A percentile compares a stretch with the other conserved stretches of the same genome.
phyloP scores from a whole-genome alignment of 2,113 vertebrate genomes.

The Girardinichthys multiradiatus region DNA sequence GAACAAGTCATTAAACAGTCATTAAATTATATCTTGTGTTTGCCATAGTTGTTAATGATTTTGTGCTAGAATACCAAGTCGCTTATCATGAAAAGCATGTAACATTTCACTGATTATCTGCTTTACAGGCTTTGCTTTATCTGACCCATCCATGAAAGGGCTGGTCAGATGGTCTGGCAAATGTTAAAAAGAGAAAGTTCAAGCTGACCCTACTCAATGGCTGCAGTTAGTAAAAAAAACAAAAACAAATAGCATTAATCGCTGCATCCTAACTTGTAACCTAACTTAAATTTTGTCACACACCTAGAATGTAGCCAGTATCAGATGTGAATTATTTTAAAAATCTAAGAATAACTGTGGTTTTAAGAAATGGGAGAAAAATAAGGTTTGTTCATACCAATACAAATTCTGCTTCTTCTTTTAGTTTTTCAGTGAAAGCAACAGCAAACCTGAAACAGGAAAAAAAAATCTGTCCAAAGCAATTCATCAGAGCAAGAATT shows the following conservation, averaged over 20 bases:
- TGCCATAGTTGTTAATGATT: neutral
- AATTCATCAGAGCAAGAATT: slow-evolving; percentile 24
- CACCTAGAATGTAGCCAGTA: neutral
- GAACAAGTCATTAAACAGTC: neutral
- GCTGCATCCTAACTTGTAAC: neutral
- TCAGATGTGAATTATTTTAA: no score
- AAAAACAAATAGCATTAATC: neutral
- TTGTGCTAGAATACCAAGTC: neutral
- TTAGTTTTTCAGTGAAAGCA: slow-evolving; percentile 88
- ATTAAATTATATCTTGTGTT: neutral
- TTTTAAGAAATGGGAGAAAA: slow-evolving; percentile 1
- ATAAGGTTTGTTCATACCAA: slow-evolving; percentile 82
- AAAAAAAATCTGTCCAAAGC: slow-evolving; percentile 10
- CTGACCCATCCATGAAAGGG: neutral
- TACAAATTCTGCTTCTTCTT: slow-evolving; percentile 80
- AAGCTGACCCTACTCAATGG: neutral
- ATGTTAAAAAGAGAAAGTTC: neutral
- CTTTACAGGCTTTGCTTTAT: neutral
- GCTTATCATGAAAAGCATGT: neutral
- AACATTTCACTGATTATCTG: neutral
- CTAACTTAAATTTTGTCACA: neutral
- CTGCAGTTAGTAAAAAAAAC: neutral
- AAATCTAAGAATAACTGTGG: neutral
- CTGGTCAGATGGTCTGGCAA: neutral
- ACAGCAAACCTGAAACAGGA: slow-evolving; percentile 87